phyloP scores from a whole-genome alignment of 2,888 invertebrate genomes.

The Diogma glabrata region DNA sequence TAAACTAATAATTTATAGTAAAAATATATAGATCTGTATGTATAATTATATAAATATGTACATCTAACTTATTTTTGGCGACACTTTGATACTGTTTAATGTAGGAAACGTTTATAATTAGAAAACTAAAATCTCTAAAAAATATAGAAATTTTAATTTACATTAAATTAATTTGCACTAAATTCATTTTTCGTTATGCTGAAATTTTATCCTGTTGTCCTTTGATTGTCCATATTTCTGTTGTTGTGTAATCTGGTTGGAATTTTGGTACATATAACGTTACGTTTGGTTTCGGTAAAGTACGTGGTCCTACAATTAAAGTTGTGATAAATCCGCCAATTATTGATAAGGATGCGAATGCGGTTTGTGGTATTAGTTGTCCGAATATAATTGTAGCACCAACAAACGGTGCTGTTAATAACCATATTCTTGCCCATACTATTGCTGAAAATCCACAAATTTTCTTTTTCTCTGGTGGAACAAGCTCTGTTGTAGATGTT shows the following conservation, averaged over 20 bases:
- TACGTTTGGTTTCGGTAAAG: conserved; percentile 26
- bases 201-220: too few relatives aligned
- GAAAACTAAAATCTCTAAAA: too few relatives aligned
- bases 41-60: too few relatives aligned
- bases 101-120: too few relatives aligned
- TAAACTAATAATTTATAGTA: too few relatives aligned
- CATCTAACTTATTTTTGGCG: too few relatives aligned
- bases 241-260: conserved; percentile 19
- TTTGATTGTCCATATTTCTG: conserved; percentile 35
- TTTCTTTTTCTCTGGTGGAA: conserved; percentile 32
- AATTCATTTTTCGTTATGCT: too few relatives aligned
- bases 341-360: conserved; percentile 32
- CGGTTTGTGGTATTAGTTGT: conserved; percentile 33
- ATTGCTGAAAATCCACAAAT: conserved; percentile 35
- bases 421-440: conserved; percentile 37
- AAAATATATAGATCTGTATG: too few relatives aligned
- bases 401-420: conserved; percentile 35
- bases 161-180: too few relatives aligned
- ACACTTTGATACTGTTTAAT: too few relatives aligned
- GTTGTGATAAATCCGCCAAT: conserved; percentile 31
- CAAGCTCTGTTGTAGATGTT: conserved; percentile 36
- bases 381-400: conserved; percentile 34
- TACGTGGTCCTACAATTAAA: conserved; percentile 34
- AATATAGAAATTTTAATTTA: too few relatives aligned
- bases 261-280: conserved; percentile 26